phyloP scores from a whole-genome alignment of 2,113 vertebrate genomes.

The Gadus chalcogrammus region DNA sequence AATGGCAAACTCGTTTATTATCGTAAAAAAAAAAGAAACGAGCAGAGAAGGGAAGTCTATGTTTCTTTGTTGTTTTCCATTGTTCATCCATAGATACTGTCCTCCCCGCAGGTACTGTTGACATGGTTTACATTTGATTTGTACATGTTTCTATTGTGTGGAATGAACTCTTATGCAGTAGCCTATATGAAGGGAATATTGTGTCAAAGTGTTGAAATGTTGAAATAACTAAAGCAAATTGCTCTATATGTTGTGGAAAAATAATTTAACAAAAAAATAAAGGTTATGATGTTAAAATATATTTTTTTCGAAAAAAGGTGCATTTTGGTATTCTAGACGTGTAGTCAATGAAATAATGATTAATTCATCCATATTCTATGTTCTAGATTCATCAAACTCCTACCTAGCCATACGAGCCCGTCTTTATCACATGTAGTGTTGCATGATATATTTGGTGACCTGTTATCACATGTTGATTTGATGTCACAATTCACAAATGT shows the following conservation, averaged over 20 bases:
- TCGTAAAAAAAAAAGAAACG: not conserved
- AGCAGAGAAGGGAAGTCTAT: not conserved
- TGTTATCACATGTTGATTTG: not conserved
- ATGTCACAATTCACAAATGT: no score
- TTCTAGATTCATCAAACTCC: no score
- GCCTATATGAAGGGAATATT: constrained; percentile 51
- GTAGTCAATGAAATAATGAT: not conserved
- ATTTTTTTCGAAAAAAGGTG: not conserved
- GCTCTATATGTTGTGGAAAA: constrained; percentile 61
- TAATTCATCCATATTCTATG: not conserved
- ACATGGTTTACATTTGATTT: constrained; percentile 31
- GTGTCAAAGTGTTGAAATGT: constrained; percentile 57
- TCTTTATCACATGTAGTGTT: not conserved
- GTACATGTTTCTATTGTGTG: constrained; percentile 38
- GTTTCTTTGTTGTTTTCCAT: constrained; percentile 17
- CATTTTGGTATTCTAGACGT: not conserved
- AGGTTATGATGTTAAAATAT: constrained; percentile 51
- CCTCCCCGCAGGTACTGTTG: constrained; percentile 32
- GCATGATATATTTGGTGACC: not conserved
- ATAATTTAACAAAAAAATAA: constrained; percentile 45
- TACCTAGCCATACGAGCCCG: not conserved
- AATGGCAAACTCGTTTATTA: constrained; percentile 5
- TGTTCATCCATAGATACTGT: constrained; percentile 20
- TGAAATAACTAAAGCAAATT: constrained; percentile 52
- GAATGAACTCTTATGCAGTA: constrained; percentile 51